A percentile compares a stretch with the other conserved stretches of the same genome.
phyloP scores from a whole-genome alignment of 2,113 vertebrate genomes.

The Verasper variegatus region DNA sequence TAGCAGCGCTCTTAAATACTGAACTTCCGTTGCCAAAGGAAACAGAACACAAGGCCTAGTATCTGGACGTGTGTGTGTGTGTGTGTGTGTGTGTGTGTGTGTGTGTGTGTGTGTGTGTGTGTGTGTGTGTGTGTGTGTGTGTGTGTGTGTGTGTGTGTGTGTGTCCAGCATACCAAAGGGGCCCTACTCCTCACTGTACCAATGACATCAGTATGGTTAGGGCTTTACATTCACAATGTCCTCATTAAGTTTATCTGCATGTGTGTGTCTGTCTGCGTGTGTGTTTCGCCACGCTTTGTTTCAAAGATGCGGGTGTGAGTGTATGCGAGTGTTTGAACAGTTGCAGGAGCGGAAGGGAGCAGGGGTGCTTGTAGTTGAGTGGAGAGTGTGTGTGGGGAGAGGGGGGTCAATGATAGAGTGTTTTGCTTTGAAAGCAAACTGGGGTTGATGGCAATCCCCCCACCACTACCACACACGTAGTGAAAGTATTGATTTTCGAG shows the following conservation, averaged over 20 bases:
- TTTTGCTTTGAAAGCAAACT: slow-evolving; percentile 67
- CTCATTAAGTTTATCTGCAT: slow-evolving; percentile 69
- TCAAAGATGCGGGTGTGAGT: slow-evolving; percentile 43
- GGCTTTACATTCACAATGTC: slow-evolving; percentile 56
- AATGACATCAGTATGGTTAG: slow-evolving; percentile 73
- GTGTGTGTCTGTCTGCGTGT: slow-evolving; percentile 22
- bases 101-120: slow-evolving; percentile 55
- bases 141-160: slow-evolving; percentile 63
- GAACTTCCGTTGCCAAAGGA: slow-evolving; percentile 78
- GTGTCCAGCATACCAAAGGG: slow-evolving; percentile 70
- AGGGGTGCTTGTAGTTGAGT: slow-evolving; percentile 39
- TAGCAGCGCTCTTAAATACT: slow-evolving; percentile 72
- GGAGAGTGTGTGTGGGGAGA: slow-evolving; percentile 34
- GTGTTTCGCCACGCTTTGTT: slow-evolving; percentile 62
- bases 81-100: slow-evolving; percentile 42
- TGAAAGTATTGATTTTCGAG: slow-evolving; percentile 66
- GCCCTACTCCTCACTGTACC: slow-evolving; percentile 75
- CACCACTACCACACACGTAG: slow-evolving; percentile 1
- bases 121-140: slow-evolving; percentile 56
- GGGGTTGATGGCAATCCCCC: background rate
- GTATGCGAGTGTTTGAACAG: slow-evolving; percentile 60
- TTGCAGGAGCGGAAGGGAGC: slow-evolving; percentile 54
- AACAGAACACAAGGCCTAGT: slow-evolving; percentile 71
- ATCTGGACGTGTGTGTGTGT: slow-evolving; percentile 34
- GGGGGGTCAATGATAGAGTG: slow-evolving; percentile 43